Evolutionary conservation across 2,113 vertebrate genomes (phyloP).

Genomic region (Syngnathoides biaculeatus): DNA sequence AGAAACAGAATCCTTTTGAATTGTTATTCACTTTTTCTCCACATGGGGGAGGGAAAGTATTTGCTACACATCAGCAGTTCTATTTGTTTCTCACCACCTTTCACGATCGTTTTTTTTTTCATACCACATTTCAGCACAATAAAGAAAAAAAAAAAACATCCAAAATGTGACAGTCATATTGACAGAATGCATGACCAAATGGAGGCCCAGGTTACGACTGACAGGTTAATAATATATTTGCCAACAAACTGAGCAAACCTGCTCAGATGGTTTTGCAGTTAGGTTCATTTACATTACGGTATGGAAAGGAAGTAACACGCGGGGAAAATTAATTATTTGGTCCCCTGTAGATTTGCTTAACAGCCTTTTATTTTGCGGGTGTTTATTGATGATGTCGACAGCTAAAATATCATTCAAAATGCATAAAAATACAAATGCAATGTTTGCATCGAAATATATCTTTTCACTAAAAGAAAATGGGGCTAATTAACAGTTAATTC

Average conservation of each 20-base stretch:
- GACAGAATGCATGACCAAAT: neutral
- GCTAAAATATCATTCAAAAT: too few species aligned
- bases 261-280: slow-evolving; percentile 2
- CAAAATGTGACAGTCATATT: neutral
- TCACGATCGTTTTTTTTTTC: neutral
- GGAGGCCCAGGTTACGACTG: neutral
- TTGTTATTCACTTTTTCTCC: neutral
- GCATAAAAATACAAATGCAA: too few species aligned
- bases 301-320: slow-evolving; percentile 1
- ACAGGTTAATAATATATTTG: slow-evolving; percentile 38
- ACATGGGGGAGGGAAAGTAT: neutral
- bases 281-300: slow-evolving; percentile 15
- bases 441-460: too few species aligned
- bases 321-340: neutral
- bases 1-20: neutral
- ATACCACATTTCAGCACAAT: neutral
- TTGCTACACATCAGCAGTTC: neutral
- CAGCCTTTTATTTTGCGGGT: neutral
- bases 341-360: neutral
- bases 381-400: neutral
- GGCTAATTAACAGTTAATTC: too few species aligned
- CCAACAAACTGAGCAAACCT: slow-evolving; percentile 33
- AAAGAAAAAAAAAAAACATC: too few species aligned
- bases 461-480: too few species aligned
- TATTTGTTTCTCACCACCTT: neutral